Conservation (phyloP, 1,140 invertebrate genomes). For the Aphidius ervi region DNA sequence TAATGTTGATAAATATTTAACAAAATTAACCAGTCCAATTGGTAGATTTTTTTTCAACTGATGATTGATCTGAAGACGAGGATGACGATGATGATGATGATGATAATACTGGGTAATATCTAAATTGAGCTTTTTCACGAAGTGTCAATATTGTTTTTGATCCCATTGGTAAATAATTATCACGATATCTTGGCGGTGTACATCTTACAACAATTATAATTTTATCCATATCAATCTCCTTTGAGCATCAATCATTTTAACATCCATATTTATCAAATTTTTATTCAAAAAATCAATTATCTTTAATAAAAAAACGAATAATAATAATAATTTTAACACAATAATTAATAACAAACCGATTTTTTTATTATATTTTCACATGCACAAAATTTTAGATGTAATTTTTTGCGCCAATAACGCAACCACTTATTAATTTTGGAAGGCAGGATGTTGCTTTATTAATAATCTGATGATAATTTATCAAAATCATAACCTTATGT, state of each 20-base stretch:
- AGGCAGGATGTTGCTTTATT: too few relatives aligned
- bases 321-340: too few relatives aligned
- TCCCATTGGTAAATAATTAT: constrained; percentile 28
- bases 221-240: constrained; percentile 18
- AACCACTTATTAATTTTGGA: too few relatives aligned
- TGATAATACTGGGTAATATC: constrained; percentile 15
- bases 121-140: constrained; percentile 21
- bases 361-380: too few relatives aligned
- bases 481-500: too few relatives aligned
- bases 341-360: too few relatives aligned
- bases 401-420: too few relatives aligned
- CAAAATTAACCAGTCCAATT: too few relatives aligned
- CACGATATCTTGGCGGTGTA: neutral
- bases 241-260: neutral
- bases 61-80: neutral
- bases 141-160: constrained; percentile 35
- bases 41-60: neutral
- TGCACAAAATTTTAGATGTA: too few relatives aligned
- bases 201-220: constrained; percentile 33
- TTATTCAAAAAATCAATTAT: neutral
- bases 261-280: too few relatives aligned
- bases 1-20: too few relatives aligned
- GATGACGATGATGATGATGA: constrained; percentile 5
- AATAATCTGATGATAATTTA: too few relatives aligned
- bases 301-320: neutral